A percentile compares a stretch with the other conserved stretches of the same genome.
These are phyloP conservation scores for Coregonus suidteri DNA, from an alignment of 2,797 vertebrate genomes.

Conservation along the genomic window DNA sequence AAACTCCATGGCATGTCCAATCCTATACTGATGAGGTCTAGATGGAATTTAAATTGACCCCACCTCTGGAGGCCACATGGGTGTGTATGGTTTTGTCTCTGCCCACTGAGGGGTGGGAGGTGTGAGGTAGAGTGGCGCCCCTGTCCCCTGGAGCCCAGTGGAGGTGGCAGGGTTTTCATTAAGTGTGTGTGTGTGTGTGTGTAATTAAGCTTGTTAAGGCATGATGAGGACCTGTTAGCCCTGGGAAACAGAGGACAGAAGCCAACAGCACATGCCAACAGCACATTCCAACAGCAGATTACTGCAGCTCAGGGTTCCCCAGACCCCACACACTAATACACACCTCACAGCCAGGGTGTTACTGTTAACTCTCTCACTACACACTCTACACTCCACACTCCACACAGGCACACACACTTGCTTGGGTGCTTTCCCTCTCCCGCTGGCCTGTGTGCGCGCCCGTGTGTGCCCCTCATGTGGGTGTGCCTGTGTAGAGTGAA, in stretches of 20 bases:
- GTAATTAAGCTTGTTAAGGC: conserved; percentile 65
- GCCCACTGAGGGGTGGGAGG: conserved; percentile 22
- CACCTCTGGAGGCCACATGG: background rate
- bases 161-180: conserved; percentile 48
- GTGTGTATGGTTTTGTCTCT: background rate
- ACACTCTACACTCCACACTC: too few relatives aligned
- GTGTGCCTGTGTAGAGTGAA: background rate
- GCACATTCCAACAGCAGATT: conserved; percentile 74
- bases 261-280: conserved; percentile 67
- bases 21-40: background rate
- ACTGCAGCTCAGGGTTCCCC: conserved; percentile 54
- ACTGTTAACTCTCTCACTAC: conserved; percentile 23
- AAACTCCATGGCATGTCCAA: background rate
- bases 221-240: conserved; percentile 56
- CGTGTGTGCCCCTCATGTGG: background rate
- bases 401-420: too few relatives aligned
- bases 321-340: background rate
- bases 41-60: background rate
- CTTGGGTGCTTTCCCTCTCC: too few relatives aligned
- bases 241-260: conserved; percentile 65
- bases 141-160: background rate
- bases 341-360: conserved; percentile 7
- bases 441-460: too few relatives aligned
- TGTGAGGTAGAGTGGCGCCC: background rate
- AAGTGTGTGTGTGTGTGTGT: conserved; percentile 43